phyloP scores from a whole-genome alignment of 2,888 invertebrate genomes.

The Heliconius cydno region DNA sequence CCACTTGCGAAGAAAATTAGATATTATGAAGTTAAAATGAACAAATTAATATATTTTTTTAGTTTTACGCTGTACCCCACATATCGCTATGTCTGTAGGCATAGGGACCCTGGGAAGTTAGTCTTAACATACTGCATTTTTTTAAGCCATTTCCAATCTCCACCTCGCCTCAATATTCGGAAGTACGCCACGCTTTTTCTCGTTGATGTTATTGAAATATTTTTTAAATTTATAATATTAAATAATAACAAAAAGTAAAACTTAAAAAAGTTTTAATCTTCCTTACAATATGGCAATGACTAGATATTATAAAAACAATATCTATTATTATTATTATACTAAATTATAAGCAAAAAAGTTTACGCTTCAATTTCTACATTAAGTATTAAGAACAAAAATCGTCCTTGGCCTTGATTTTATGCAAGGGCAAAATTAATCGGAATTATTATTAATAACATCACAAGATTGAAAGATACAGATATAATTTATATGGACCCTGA shows the following conservation, averaged over 20 bases:
- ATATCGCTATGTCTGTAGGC: no score
- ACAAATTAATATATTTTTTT: no score
- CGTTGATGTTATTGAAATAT: no score
- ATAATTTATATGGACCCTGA: no score
- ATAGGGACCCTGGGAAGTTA: no score
- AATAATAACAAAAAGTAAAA: neutral
- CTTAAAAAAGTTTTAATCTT: neutral
- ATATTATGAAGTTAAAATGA: neutral
- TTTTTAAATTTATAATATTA: neutral
- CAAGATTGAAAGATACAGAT: neutral
- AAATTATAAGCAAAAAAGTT: slow-evolving; percentile 15
- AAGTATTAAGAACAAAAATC: slow-evolving; percentile 19
- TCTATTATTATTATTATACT: neutral
- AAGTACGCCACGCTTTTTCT: no score
- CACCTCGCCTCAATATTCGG: no score
- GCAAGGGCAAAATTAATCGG: slow-evolving; percentile 37
- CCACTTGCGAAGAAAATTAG: slow-evolving; percentile 15
- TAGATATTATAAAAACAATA: neutral
- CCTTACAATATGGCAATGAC: neutral
- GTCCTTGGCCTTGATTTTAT: slow-evolving; percentile 35
- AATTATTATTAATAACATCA: slow-evolving; percentile 17
- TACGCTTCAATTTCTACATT: slow-evolving; percentile 27
- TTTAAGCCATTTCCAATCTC: no score
- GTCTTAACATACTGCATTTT: no score
- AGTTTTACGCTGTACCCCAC: no score